Evolutionary conservation across 2,113 vertebrate species (phyloP), one percentile per base, ranked within the genome.

Genomic region (Siphamia tubifer): DNA sequence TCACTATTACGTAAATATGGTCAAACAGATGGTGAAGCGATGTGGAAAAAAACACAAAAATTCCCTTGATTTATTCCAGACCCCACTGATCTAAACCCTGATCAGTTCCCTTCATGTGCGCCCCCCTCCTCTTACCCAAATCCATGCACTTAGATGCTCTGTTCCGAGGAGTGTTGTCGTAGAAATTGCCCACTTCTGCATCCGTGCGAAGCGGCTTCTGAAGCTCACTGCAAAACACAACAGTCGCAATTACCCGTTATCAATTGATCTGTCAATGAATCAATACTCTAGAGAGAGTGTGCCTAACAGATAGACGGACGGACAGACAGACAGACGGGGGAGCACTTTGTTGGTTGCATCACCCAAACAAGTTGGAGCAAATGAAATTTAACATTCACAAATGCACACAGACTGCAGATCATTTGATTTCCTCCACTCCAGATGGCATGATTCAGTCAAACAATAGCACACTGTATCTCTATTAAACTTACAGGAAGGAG

Each of bases 81-180:
- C n/a, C n/a, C n/a, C n/a, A n/a, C n/a, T n/a, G n/a, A n/a, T n/a
- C n/a, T n/a, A n/a, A n/a, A n/a, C n/a, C n/a, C n/a, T n/a, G n/a
- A n/a, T n/a, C n/a, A n/a, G n/a, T n/a, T n/a, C n/a, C n/a, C n/a
- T n/a, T n/a, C n/a, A n/a, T 30, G 61, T 16, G 58, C 32, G 27
- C 10, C 16, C 1, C 1, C 5, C 16, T 1, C 1, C 5, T 8
- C 95, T 95, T 92, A 97, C 96, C 95, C 40, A 96, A 86, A 85
- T 98, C 96, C 96, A 97, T 96, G 93, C 96, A 97, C 85, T 95
- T 98, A 17, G 96, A 97, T 19, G 92, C 68, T 89, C 95, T 94
- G 93, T 85, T 92, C 85, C 92, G 90, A 88, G 89, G 85, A 56
- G 65, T 0, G 38, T 85, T 64, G 69, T 84, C 82, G 7, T 24